Percentiles rank a stretch among this genome's conserved stretches.
Evolutionary conservation across 2,797 vertebrate genomes (phyloP).

Genomic region (Microtus obscurus): DNA sequence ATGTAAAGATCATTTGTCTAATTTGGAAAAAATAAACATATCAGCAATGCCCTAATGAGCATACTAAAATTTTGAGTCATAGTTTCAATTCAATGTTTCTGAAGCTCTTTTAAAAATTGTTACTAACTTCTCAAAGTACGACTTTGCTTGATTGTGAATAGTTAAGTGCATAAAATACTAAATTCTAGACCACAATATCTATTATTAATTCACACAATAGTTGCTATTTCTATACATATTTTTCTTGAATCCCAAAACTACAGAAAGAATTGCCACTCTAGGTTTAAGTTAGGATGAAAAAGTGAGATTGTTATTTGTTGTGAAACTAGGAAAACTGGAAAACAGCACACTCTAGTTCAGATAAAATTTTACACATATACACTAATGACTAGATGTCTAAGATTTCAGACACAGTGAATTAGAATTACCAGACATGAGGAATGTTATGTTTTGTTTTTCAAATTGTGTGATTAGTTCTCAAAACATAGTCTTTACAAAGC

Average conservation of each 20-base stretch:
- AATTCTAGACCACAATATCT: neutral
- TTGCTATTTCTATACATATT: neutral
- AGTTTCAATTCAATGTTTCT: constrained; percentile 35
- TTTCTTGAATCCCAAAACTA: neutral
- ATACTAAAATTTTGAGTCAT: neutral
- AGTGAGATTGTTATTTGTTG: neutral
- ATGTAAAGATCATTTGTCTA: neutral
- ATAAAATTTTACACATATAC: neutral
- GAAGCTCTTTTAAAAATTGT: constrained; percentile 45
- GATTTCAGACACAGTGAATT: neutral
- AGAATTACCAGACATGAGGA: neutral
- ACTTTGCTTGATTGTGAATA: neutral
- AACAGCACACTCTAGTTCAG: neutral
- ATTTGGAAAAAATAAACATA: neutral
- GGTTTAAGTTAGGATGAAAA: neutral
- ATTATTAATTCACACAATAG: constrained; percentile 22
- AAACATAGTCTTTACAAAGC: neutral
- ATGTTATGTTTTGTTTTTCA: neutral
- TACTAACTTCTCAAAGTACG: constrained; percentile 42
- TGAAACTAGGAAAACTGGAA: neutral
- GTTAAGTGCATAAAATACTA: neutral
- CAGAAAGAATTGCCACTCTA: neutral
- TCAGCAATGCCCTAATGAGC: neutral
- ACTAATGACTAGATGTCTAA: neutral
- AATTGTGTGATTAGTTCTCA: neutral